These are phyloP conservation scores for Hoplostethus atlanticus DNA, from an alignment of 2,797 vertebrate species.

Conservation along the genomic window DNA sequence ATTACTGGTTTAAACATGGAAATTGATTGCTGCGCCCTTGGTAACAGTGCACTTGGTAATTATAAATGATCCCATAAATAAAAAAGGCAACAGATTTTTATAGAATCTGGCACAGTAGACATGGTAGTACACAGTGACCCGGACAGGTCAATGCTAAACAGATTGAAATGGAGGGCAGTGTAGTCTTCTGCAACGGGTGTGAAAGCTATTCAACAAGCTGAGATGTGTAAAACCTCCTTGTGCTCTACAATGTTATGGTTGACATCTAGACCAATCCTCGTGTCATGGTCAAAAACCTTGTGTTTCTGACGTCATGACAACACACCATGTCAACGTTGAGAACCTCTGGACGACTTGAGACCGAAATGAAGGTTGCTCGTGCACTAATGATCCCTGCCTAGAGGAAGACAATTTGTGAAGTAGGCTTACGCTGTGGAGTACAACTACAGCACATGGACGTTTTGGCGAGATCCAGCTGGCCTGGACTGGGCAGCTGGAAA, in stretches of 20 bases:
- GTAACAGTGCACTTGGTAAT: slow-evolving; percentile 79
- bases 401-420: slow-evolving; percentile 28
- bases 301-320: slow-evolving; percentile 3
- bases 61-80: slow-evolving; percentile 77
- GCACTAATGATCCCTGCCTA: slow-evolving; percentile 8
- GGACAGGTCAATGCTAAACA: slow-evolving; percentile 65
- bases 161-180: slow-evolving; percentile 44
- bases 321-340: not conserved
- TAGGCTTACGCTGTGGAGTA: slow-evolving; percentile 26
- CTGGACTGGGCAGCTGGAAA: slow-evolving; percentile 69
- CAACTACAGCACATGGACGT: slow-evolving; percentile 43
- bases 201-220: slow-evolving; percentile 25
- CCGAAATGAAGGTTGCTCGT: slow-evolving; percentile 9
- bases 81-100: slow-evolving; percentile 69
- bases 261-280: slow-evolving; percentile 1
- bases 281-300: not conserved
- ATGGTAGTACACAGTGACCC: slow-evolving; percentile 60
- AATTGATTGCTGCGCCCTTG: slow-evolving; percentile 70
- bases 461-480: slow-evolving; percentile 61
- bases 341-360: not conserved
- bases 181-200: slow-evolving; percentile 15
- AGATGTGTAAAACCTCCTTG: slow-evolving; percentile 24
- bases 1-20: slow-evolving; percentile 79
- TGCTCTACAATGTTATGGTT: not conserved
- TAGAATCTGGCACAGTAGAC: slow-evolving; percentile 71